Evolutionary conservation across 2,888 invertebrate genomes (phyloP).

Genomic region (Thymelicus acteon): DNA sequence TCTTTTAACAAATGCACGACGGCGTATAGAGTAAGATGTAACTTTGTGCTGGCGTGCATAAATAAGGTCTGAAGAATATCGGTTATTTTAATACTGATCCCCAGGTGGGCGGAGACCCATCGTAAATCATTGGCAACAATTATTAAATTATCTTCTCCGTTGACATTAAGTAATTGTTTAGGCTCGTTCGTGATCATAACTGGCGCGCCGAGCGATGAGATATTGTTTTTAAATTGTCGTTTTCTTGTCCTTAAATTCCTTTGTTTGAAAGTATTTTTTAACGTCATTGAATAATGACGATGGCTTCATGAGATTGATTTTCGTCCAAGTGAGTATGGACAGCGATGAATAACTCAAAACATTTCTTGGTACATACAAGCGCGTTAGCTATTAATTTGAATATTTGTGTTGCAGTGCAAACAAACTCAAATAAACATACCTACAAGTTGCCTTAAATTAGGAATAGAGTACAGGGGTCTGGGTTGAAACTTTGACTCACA

Average conservation of each 20-base stretch:
- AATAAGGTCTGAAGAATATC: constrained; percentile 76
- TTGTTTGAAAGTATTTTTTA: constrained; percentile 56
- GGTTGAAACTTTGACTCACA: too few species aligned
- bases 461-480: too few species aligned
- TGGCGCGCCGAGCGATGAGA: constrained; percentile 66
- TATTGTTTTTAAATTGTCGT: constrained; percentile 70
- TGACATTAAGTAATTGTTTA: constrained; percentile 85
- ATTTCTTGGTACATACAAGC: constrained; percentile 1
- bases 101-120: constrained; percentile 79
- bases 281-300: constrained; percentile 44
- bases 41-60: constrained; percentile 76
- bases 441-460: too few species aligned
- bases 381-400: background rate
- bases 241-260: constrained; percentile 62
- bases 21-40: constrained; percentile 79
- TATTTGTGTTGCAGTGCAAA: too few species aligned
- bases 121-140: constrained; percentile 81
- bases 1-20: constrained; percentile 82
- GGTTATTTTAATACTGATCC: constrained; percentile 78
- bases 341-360: constrained; percentile 20
- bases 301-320: constrained; percentile 31
- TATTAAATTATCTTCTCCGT: constrained; percentile 84
- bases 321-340: constrained; percentile 25
- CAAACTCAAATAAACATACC: too few species aligned
- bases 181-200: constrained; percentile 64